A percentile compares a stretch with the other conserved stretches of the same genome.
These are phyloP conservation scores for Campoplex nolae DNA, from an alignment of 2,888 invertebrate genomes.

Conservation along the genomic window DNA sequence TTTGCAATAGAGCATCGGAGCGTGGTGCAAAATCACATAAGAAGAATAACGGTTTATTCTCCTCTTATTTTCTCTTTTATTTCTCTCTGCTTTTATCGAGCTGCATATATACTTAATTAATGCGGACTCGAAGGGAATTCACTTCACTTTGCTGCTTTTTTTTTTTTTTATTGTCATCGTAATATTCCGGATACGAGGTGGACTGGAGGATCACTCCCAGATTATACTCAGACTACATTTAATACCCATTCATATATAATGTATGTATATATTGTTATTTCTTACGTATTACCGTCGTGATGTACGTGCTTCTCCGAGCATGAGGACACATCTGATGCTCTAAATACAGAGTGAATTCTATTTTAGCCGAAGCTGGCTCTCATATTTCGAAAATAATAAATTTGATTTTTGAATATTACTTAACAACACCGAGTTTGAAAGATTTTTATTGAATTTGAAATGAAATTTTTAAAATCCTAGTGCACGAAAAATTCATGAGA, in stretches of 20 bases:
- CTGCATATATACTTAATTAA: slow-evolving; percentile 4
- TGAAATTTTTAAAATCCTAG: not conserved
- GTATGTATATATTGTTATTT: slow-evolving; percentile 18
- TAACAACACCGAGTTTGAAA: not conserved
- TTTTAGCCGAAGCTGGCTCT: not conserved
- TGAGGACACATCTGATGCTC: slow-evolving; percentile 25
- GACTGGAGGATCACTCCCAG: slow-evolving; percentile 27
- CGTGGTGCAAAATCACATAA: slow-evolving; percentile 15
- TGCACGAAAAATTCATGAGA: not conserved
- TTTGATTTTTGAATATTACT: not conserved
- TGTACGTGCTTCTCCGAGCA: slow-evolving; percentile 36
- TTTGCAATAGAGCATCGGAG: slow-evolving; percentile 51
- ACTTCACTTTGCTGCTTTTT: slow-evolving; percentile 3
- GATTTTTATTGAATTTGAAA: not conserved
- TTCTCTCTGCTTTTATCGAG: slow-evolving; percentile 12
- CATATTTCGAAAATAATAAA: not conserved
- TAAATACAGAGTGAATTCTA: not conserved
- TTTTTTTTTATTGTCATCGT: slow-evolving; percentile 45
- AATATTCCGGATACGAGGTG: slow-evolving; percentile 48
- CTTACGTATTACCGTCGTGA: slow-evolving; percentile 54
- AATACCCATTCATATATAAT: not conserved
- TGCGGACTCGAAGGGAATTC: not conserved
- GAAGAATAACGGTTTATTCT: slow-evolving; percentile 52
- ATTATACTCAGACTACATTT: slow-evolving; percentile 26
- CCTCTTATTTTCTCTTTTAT: slow-evolving; percentile 13